Conservation (phyloP, 2,888 invertebrate species). For the Eulithis testata region DNA sequence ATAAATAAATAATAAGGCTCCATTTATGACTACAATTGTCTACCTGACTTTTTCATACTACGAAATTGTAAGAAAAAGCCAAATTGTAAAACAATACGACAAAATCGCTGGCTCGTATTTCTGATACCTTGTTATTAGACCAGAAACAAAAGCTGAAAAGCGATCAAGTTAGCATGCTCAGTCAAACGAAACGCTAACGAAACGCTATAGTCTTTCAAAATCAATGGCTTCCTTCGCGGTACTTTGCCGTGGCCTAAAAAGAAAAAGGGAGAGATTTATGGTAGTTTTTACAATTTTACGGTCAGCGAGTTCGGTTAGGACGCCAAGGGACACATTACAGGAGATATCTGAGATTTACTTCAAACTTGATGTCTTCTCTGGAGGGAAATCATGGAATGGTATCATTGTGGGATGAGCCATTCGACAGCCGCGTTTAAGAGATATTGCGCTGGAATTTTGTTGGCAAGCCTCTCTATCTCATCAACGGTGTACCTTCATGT, state of each 20-base stretch:
- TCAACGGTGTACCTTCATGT: conserved; percentile 15
- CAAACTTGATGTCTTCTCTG: conserved; percentile 77
- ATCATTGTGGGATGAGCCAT: conserved; percentile 67
- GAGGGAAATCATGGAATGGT: conserved; percentile 77
- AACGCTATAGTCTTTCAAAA: conserved; percentile 29
- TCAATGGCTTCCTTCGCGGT: conserved; percentile 38
- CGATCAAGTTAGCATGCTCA: conserved; percentile 18
- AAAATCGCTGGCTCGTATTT: no score
- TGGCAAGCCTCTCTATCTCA: conserved; percentile 37
- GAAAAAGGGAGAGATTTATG: conserved; percentile 74
- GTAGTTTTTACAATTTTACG: conserved; percentile 83
- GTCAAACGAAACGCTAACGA: conserved; percentile 1
- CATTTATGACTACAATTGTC: no score
- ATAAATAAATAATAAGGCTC: no score
- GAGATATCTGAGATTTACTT: conserved; percentile 81
- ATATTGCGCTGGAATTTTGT: conserved; percentile 48
- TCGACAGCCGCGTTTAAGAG: conserved; percentile 55
- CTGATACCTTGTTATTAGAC: not conserved
- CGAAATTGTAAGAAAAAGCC: no score
- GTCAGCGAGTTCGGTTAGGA: conserved; percentile 75
- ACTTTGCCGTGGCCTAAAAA: conserved; percentile 47
- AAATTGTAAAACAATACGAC: no score
- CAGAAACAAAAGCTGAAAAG: not conserved
- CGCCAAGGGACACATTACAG: conserved; percentile 77
- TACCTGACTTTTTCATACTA: no score